Evolutionary conservation across 30 jellyfish, hydroid and myxozoan genomes (phyloP), one percentile per base, ranked within the genome.

Genomic region (Pseudorhiza aurosa): DNA sequence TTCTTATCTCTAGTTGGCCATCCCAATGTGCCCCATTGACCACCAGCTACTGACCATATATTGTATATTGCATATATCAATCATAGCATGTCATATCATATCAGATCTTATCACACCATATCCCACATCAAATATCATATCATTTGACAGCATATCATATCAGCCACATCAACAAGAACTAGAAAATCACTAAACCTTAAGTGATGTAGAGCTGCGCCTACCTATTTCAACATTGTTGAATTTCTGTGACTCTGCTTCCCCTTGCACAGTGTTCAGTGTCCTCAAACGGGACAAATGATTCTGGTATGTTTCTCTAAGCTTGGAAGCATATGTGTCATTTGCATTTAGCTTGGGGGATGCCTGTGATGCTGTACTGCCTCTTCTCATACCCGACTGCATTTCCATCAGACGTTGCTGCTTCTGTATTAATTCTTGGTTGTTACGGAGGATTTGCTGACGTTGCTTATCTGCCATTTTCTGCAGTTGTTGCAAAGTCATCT

Each of bases 381-480:
- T n/a, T 29, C 72, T 87, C 88, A 55, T 46, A 12, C 96, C 91
- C 9, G 91, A 37, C 30, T 92, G 96, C 98, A 92, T 85, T 62
- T 74, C 90, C 87, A 65, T 76, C 65, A 92, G 78, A 25, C 88
- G 93, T 81, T 92, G 96, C 58, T 92, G 98, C 69, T 92, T 92
- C 17, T 81, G 90, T 42, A 92, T 85, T 39, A 85, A 75, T 60
- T 85, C 96, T 53, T 85, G 91, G 72, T 93, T 85, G 85, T 85
- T 92, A 68, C 81, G 72, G 1, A 78, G 78, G 39, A 92, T 85
- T 58, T 92, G 98, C 58, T 85, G 88, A 28, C 96, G 95, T 39
- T 92, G 98, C 55, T 83, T 81, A 56, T 92, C 98, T 11, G 98
- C 98, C 85, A 92, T 90, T 42, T 79, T 89, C 49, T 92, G 96